phyloP scores from a whole-genome alignment of 2,113 vertebrate genomes.

The Phyllopteryx taeniolatus region DNA sequence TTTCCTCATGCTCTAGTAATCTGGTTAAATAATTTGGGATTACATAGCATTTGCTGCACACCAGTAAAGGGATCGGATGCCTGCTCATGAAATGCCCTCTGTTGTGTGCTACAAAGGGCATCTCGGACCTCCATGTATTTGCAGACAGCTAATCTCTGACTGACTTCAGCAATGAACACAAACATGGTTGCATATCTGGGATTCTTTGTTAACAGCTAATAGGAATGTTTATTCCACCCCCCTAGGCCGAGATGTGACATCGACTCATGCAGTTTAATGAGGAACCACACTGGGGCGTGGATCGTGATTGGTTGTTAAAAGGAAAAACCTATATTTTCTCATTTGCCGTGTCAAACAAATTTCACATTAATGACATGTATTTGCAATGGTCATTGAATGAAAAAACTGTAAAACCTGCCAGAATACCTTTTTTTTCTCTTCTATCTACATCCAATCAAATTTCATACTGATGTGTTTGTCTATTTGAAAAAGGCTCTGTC shows the following conservation, averaged over 20 bases:
- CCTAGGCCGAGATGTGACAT: slow-evolving; percentile 38
- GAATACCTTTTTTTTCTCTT: slow-evolving; percentile 18
- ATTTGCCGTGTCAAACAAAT: slow-evolving; percentile 23
- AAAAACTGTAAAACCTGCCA: slow-evolving; percentile 17
- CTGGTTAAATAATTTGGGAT: slow-evolving; percentile 75
- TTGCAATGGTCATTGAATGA: background rate
- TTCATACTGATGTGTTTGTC: slow-evolving; percentile 41
- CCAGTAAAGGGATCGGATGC: slow-evolving; percentile 63
- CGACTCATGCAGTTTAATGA: slow-evolving; percentile 50
- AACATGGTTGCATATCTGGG: slow-evolving; percentile 48
- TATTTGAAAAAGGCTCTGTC: slow-evolving; percentile 40
- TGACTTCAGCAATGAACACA: slow-evolving; percentile 48
- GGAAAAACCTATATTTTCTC: slow-evolving; percentile 8
- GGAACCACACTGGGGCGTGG: slow-evolving; percentile 13
- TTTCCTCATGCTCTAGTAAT: slow-evolving; percentile 66
- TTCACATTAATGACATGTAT: slow-evolving; percentile 15
- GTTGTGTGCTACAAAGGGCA: slow-evolving; percentile 66
- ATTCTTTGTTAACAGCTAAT: slow-evolving; percentile 58
- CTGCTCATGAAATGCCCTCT: slow-evolving; percentile 67
- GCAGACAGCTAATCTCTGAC: slow-evolving; percentile 62
- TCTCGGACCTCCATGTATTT: slow-evolving; percentile 54
- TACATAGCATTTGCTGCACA: slow-evolving; percentile 62
- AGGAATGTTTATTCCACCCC: slow-evolving; percentile 48
- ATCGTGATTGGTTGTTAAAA: slow-evolving; percentile 6
- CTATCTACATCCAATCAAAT: slow-evolving; percentile 26